Conservation (phyloP, 2,888 invertebrate species). For the Plebejus argus region DNA sequence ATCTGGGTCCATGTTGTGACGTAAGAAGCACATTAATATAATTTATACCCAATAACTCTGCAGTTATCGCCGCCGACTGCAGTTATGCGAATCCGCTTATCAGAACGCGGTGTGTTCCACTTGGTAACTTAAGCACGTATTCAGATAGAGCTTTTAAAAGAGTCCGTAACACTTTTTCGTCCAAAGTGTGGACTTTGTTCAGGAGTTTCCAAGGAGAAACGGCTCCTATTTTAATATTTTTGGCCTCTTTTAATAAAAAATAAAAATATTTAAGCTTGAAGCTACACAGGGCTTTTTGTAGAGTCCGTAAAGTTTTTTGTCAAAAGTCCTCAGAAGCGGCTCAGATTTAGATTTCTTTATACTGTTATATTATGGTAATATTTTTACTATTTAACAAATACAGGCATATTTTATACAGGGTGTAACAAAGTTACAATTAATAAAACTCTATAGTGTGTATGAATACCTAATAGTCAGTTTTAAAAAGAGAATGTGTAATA, state of each 20-base stretch:
- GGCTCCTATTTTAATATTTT: background rate
- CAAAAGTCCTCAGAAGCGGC: background rate
- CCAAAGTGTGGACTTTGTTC: too few species aligned
- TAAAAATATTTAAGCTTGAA: too few species aligned
- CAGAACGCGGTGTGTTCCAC: conserved; percentile 44
- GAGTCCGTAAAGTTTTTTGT: too few species aligned
- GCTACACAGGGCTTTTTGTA: background rate
- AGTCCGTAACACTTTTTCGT: background rate
- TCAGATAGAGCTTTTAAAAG: too few species aligned
- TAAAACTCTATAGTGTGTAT: too few species aligned
- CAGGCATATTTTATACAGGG: too few species aligned
- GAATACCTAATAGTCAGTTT: too few species aligned
- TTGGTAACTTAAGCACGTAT: conserved; percentile 31
- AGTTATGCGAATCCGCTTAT: conserved; percentile 61
- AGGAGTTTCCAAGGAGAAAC: too few species aligned
- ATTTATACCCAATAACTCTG: conserved; percentile 60
- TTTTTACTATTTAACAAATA: too few species aligned
- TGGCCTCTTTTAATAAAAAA: background rate
- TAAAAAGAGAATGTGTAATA: too few species aligned
- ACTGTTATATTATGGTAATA: too few species aligned
- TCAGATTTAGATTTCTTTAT: background rate
- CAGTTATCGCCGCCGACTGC: conserved; percentile 54
- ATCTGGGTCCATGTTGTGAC: conserved; percentile 40
- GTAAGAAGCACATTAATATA: conserved; percentile 59
- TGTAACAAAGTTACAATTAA: too few species aligned